Evolutionary conservation across 2,888 invertebrate species (phyloP).

Genomic region (Busseola fusca): DNA sequence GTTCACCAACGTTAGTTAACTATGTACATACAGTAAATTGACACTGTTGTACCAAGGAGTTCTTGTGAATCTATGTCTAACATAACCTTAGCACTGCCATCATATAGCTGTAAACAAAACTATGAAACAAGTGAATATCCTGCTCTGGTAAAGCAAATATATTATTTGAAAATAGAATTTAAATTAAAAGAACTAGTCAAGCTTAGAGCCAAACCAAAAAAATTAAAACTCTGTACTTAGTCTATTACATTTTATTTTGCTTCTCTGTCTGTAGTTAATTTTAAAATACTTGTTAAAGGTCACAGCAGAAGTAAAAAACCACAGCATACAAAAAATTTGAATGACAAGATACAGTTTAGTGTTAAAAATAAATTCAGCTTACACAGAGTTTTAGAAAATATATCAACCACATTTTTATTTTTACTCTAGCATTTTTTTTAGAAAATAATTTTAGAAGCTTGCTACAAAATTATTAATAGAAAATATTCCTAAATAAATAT

Average conservation of each 20-base stretch:
- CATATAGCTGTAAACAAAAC: slow-evolving; percentile 45
- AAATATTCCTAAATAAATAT: neutral
- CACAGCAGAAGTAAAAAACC: slow-evolving; percentile 20
- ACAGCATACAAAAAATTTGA: slow-evolving; percentile 14
- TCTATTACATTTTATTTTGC: neutral
- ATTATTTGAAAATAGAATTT: slow-evolving; percentile 28
- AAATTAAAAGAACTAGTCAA: slow-evolving; percentile 15
- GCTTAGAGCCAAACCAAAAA: neutral
- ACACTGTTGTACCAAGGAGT: slow-evolving; percentile 39
- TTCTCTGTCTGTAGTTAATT: slow-evolving; percentile 7
- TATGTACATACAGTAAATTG: slow-evolving; percentile 24
- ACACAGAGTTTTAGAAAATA: neutral
- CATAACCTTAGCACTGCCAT: slow-evolving; percentile 52
- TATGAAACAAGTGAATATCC: slow-evolving; percentile 21
- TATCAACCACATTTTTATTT: neutral
- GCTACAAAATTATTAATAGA: neutral
- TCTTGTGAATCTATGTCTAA: slow-evolving; percentile 26
- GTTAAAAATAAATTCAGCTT: neutral
- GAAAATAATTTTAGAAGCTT: neutral
- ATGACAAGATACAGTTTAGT: slow-evolving; percentile 16
- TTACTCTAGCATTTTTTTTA: slow-evolving; percentile 16
- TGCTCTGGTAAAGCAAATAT: slow-evolving; percentile 1
- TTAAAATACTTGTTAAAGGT: slow-evolving; percentile 23
- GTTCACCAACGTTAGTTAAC: slow-evolving; percentile 18
- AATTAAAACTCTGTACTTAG: neutral